Conservation (phyloP, 2,888 invertebrate genomes). For the Azorinus chamasolen region DNA sequence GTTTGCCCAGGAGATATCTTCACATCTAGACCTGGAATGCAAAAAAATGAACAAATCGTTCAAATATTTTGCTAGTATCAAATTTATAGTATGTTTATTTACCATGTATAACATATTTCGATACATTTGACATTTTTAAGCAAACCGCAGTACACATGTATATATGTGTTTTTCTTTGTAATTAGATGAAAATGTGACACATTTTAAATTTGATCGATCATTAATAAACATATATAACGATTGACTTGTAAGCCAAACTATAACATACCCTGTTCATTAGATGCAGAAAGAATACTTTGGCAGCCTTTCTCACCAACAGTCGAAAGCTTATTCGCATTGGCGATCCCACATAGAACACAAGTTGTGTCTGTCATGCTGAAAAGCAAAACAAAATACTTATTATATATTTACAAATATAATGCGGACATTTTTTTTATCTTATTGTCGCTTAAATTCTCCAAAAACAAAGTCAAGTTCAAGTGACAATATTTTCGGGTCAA, state of each 20-base stretch:
- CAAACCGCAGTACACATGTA: background rate
- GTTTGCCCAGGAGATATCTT: background rate
- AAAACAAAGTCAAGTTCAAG: no score
- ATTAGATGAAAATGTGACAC: background rate
- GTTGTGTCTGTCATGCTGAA: background rate
- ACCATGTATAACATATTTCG: background rate
- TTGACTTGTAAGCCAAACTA: no score
- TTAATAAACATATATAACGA: no score
- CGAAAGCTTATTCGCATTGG: background rate
- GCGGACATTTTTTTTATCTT: no score
- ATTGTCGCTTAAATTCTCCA: no score
- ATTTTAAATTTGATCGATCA: no score
- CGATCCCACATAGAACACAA: background rate
- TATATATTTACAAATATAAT: no score
- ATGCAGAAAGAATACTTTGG: background rate
- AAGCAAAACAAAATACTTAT: background rate
- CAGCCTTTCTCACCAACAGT: background rate
- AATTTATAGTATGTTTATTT: background rate
- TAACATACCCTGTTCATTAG: background rate
- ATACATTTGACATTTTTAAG: background rate
- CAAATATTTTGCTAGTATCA: background rate
- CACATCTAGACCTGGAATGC: background rate
- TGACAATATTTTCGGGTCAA: no score
- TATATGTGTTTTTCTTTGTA: background rate
- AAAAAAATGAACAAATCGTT: background rate